Evolutionary conservation across 2,113 vertebrate genomes (phyloP).

Genomic region (Rhinichthys klamathensis): DNA sequence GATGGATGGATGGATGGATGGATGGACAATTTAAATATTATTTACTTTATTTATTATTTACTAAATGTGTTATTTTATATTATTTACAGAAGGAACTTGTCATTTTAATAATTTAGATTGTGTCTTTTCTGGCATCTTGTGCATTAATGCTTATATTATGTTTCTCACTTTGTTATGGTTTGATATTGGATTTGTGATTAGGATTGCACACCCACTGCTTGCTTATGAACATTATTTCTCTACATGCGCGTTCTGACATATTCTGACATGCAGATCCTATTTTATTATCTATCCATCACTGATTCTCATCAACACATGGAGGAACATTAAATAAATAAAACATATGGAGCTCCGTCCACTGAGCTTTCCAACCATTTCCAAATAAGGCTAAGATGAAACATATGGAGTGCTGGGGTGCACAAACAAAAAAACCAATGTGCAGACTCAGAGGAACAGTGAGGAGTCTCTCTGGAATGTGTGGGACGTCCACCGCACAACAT

Average conservation of each 20-base stretch:
- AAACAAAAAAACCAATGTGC: slow-evolving; percentile 15
- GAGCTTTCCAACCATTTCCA: slow-evolving; percentile 48
- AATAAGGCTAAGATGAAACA: slow-evolving; percentile 62
- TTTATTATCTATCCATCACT: slow-evolving; percentile 18
- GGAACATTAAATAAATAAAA: slow-evolving; percentile 26
- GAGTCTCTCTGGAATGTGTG: slow-evolving; percentile 37
- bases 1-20: too few species aligned
- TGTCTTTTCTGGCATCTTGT: neutral
- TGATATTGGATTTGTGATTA: neutral
- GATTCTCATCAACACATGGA: neutral
- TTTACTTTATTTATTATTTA: too few species aligned
- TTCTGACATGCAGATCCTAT: neutral
- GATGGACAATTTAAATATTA: too few species aligned
- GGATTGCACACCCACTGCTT: neutral
- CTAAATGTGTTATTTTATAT: neutral
- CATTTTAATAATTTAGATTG: neutral
- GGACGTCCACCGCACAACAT: slow-evolving; percentile 24
- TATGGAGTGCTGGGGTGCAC: slow-evolving; percentile 41
- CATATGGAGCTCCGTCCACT: slow-evolving; percentile 27
- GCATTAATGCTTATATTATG: neutral
- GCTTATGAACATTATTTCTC: neutral
- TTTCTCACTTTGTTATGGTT: neutral
- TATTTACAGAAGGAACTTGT: neutral
- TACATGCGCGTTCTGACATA: neutral
- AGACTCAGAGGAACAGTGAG: slow-evolving; percentile 17